Percentiles rank a stretch among this genome's conserved stretches.
Conservation (phyloP, 2,797 vertebrate species). For the Myotis vivesi region DNA sequence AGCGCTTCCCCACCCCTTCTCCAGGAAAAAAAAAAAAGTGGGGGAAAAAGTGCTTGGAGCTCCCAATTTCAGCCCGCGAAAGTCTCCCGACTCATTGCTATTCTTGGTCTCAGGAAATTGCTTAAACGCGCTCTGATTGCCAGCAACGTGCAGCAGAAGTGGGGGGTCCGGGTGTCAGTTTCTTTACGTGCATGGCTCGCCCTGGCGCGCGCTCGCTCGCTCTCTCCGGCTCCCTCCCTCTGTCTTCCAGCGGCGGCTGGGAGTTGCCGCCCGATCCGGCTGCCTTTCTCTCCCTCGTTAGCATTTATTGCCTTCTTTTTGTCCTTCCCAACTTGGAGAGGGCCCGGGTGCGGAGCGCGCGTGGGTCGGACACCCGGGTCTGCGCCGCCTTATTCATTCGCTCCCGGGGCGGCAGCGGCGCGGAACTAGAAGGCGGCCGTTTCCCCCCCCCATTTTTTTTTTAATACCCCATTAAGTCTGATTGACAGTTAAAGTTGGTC, state of each 20-base stretch:
- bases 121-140: slow-evolving; percentile 81
- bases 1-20: slow-evolving; percentile 62
- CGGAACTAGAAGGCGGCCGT: slow-evolving; percentile 80
- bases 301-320: slow-evolving; percentile 68
- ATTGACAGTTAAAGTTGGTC: slow-evolving; percentile 95
- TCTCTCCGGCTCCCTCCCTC: slow-evolving; percentile 76
- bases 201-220: slow-evolving; percentile 66
- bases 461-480: slow-evolving; percentile 94
- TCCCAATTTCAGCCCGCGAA: slow-evolving; percentile 81
- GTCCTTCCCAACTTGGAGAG: slow-evolving; percentile 76
- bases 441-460: slow-evolving; percentile 57
- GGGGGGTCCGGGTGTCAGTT: slow-evolving; percentile 80
- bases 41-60: slow-evolving; percentile 62
- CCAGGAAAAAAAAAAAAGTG: slow-evolving; percentile 10
- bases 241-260: slow-evolving; percentile 62
- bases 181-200: slow-evolving; percentile 70
- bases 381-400: slow-evolving; percentile 71
- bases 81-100: slow-evolving; percentile 81
- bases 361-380: slow-evolving; percentile 70
- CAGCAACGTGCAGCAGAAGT: slow-evolving; percentile 80
- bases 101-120: slow-evolving; percentile 86
- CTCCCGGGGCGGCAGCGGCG: slow-evolving; percentile 79
- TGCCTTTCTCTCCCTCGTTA: slow-evolving; percentile 44
- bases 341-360: slow-evolving; percentile 70
- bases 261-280: slow-evolving; percentile 65